Evolutionary conservation across 2,113 vertebrate genomes (phyloP), one percentile per base, ranked within the genome.

Genomic region (Coreoperca whiteheadi): DNA sequence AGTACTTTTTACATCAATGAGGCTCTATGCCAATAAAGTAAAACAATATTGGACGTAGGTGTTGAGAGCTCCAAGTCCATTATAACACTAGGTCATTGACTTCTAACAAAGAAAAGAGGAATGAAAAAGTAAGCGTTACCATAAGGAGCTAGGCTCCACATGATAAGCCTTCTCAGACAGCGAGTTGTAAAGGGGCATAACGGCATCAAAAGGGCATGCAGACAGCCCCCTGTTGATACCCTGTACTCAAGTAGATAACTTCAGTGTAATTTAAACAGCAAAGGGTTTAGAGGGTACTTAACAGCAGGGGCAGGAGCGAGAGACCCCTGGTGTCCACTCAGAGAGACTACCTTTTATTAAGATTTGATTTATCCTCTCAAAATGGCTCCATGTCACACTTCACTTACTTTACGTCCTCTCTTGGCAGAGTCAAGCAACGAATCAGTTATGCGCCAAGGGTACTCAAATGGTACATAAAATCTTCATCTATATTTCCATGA

Each of bases 381-480:
- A 93, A 89, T 82, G 57, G 87, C 85, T 81, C 57, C 46, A 43
- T 85, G 93, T 93, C 90, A 91, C 88, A 92, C 89, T 89, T 87
- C 56, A 91, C 82, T 91, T 87, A 86, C 86, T 93, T 94, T 91
- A 92, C 79, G 56, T 89, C 76, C 75, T 82, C 78, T 84, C 85
- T 84, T 84, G 88, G 85, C 86, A 87, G 60, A 88, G 86, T 91
- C 85, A 80, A 81, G 84, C 82, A 82, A 88, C 53, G 54, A 63
- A 91, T 90, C 89, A 89, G 88, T 91, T 89, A 92, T 84, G 82
- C 80, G 74, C 65, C 67, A 85, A 82, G 82, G 81, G 72, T 88
- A 69, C 86, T 91, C 86, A 91, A 92, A 93, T 84, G 83, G 84
- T 90, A 92, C 91, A 94, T 93, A 85, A 93, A 94, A 89, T 89